Conservation (phyloP, 2,113 vertebrate species). For the Saguinus imperator region DNA sequence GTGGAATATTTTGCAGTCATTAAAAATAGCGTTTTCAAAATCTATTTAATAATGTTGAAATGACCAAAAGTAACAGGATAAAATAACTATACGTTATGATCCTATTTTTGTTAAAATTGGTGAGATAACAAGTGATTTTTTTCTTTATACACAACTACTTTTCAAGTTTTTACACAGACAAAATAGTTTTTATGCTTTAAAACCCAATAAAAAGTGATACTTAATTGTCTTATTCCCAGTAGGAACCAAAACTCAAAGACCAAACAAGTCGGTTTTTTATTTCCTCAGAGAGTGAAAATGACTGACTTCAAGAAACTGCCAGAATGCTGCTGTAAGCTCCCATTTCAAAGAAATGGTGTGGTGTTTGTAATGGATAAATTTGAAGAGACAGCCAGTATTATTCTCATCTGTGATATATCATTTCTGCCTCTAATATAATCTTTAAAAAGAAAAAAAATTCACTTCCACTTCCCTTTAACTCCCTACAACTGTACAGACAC, state of each 20-base stretch:
- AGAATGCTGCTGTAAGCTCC: slow-evolving; percentile 56
- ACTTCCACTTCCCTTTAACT: slow-evolving; percentile 66
- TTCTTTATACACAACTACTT: not conserved
- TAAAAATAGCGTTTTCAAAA: slow-evolving; percentile 45
- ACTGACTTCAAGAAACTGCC: slow-evolving; percentile 59
- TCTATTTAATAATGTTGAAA: not conserved
- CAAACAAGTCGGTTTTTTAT: slow-evolving; percentile 61
- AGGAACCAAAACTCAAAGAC: slow-evolving; percentile 60
- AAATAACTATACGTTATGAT: not conserved
- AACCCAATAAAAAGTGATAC: slow-evolving; percentile 57
- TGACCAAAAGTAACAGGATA: not conserved
- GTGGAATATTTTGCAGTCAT: slow-evolving; percentile 22
- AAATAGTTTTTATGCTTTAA: slow-evolving; percentile 56
- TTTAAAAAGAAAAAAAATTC: slow-evolving; percentile 56
- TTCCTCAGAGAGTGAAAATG: slow-evolving; percentile 65
- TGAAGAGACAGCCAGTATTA: slow-evolving; percentile 77
- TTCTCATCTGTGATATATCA: slow-evolving; percentile 75
- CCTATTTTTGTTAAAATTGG: slow-evolving; percentile 21
- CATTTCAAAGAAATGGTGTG: slow-evolving; percentile 71
- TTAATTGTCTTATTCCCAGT: slow-evolving; percentile 58
- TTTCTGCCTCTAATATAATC: slow-evolving; percentile 73
- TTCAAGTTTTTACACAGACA: slow-evolving; percentile 42
- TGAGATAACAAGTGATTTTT: not conserved
- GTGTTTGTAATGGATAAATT: slow-evolving; percentile 73
- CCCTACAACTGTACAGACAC: slow-evolving; percentile 14